phyloP scores from a whole-genome alignment of 2,888 invertebrate species.

The Boloria euphrosyne region DNA sequence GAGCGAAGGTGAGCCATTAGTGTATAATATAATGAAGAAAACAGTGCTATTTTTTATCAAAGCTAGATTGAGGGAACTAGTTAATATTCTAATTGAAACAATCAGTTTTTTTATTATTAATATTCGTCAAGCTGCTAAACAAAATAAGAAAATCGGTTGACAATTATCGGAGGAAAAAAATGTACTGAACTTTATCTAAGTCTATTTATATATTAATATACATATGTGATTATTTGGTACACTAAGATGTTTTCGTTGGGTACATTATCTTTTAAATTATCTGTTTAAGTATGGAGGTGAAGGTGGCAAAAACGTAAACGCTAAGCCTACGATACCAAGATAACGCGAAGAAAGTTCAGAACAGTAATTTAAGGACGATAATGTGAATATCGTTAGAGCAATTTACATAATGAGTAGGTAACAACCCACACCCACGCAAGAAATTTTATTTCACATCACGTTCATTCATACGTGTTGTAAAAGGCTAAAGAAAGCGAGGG shows the following conservation, averaged over 20 bases:
- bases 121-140: too few species aligned
- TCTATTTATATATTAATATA: too few species aligned
- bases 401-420: constrained; percentile 31
- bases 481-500: constrained; percentile 4
- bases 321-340: not conserved
- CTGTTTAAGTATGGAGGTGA: not conserved
- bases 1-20: too few species aligned
- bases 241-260: not conserved
- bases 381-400: constrained; percentile 31
- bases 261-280: not conserved
- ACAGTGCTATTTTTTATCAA: too few species aligned
- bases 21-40: too few species aligned
- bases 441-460: constrained; percentile 26
- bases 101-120: too few species aligned
- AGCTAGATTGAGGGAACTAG: too few species aligned
- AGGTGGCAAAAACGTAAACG: not conserved
- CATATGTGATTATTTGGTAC: not conserved
- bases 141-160: too few species aligned
- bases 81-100: too few species aligned
- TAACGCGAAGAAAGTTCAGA: constrained; percentile 25
- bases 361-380: constrained; percentile 35
- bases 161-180: too few species aligned
- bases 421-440: constrained; percentile 12
- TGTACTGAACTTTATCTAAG: too few species aligned
- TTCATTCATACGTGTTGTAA: constrained; percentile 17